Evolutionary conservation across 2,888 invertebrate species (phyloP).

Genomic region (Ophion ellenae): DNA sequence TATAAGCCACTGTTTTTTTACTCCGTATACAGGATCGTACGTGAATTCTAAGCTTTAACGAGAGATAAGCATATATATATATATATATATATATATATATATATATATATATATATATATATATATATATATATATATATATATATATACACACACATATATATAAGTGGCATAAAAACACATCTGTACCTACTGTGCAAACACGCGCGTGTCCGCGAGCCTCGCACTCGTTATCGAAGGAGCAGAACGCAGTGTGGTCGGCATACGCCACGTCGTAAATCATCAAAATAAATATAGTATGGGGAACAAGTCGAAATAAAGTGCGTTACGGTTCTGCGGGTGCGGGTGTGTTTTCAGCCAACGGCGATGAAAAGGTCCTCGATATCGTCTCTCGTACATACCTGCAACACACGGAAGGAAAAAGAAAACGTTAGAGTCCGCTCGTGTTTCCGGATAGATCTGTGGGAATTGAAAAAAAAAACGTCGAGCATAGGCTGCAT

Average conservation of each 20-base stretch:
- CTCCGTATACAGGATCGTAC: constrained; percentile 35
- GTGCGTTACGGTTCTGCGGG: not conserved
- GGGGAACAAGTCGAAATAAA: not conserved
- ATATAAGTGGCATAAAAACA: constrained; percentile 3
- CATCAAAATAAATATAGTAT: constrained; percentile 2
- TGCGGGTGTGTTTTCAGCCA: not conserved
- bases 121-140: too few species aligned
- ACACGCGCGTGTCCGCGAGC: constrained; percentile 12
- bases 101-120: too few species aligned
- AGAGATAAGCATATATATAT: not conserved
- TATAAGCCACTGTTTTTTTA: constrained; percentile 40
- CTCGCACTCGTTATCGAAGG: constrained; percentile 32
- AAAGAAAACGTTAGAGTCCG: not conserved
- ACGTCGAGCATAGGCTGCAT: not conserved
- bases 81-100: too few species aligned
- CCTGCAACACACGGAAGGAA: constrained; percentile 40
- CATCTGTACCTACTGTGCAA: constrained; percentile 5
- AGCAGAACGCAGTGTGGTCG: not conserved
- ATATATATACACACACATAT: too few species aligned
- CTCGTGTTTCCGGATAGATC: not conserved
- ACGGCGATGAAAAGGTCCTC: not conserved
- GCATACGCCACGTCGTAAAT: not conserved
- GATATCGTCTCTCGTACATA: constrained; percentile 33
- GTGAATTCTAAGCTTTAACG: constrained; percentile 10
- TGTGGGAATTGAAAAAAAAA: not conserved